Percentiles rank a stretch among this genome's conserved stretches.
Conservation (phyloP, 30 jellyfish, hydroid and myxozoan genomes). For the Aurelia sp. region DNA sequence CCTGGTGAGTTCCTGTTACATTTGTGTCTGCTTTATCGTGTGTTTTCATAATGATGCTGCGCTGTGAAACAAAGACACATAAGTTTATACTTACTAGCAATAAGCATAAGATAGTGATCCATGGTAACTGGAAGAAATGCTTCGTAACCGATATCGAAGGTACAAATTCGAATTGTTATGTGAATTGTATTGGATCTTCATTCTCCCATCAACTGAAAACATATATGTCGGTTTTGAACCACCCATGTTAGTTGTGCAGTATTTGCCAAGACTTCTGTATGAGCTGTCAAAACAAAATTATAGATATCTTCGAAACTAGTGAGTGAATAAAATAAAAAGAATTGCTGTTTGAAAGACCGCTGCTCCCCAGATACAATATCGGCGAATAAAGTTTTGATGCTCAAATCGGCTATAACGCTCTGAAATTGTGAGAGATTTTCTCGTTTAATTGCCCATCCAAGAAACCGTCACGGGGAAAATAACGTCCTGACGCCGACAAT, state of each 20-base stretch:
- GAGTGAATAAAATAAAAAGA: too few relatives aligned
- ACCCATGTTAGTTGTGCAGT: constrained; percentile 39
- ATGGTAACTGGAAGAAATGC: neutral
- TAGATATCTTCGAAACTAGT: too few relatives aligned
- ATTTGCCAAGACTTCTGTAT: constrained; percentile 52
- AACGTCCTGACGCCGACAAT: too few relatives aligned
- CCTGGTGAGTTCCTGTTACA: too few relatives aligned
- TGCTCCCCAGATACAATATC: too few relatives aligned
- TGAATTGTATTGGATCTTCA: constrained; percentile 36
- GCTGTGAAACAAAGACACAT: neutral
- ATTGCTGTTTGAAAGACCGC: too few relatives aligned
- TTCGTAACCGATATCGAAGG: constrained; percentile 28
- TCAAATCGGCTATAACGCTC: too few relatives aligned
- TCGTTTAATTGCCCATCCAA: too few relatives aligned
- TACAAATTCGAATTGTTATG: neutral
- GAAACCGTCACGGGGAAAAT: too few relatives aligned
- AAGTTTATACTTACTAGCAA: constrained; percentile 28
- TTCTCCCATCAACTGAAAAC: constrained; percentile 45
- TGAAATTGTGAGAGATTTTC: too few relatives aligned
- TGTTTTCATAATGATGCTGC: neutral
- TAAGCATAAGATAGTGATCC: neutral
- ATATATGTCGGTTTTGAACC: constrained; percentile 3
- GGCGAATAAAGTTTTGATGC: too few relatives aligned
- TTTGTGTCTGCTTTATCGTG: neutral
- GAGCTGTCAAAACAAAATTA: neutral